Base-by-base conservation (phyloP, 2,888 invertebrate genomes). In the Drosophila formosana region DNA sequence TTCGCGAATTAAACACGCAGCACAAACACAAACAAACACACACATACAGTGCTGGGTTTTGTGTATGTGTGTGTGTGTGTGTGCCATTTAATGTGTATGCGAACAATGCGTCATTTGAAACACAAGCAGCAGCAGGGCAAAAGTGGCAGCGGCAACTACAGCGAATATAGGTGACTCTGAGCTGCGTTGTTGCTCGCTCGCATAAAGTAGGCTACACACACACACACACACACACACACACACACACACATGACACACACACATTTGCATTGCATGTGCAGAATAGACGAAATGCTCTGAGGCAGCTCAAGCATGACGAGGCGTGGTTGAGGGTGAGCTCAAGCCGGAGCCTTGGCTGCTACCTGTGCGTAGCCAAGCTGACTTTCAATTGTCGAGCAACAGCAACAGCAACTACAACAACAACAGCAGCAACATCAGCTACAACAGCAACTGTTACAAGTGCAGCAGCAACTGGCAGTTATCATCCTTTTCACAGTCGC, bases 51-150 rank as follows among this genome's bases (percentile, higher is more conserved):
- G 30, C 6, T 4, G 4, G 5, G 4, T 0, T 28, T 1, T 28
- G 28, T 32, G n/a, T 39, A 51, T 58, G 41, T 47, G 18, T 34
- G 5, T 58, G 41, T 47, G 18, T 34, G 5, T 55, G 39, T 28
- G 23, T 57, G 30, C 25, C 41, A 55, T 51, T 49, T 67, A 47
- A 34, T 43, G 60, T 70, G 60, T 39, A 47, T 43, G 76, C 43
- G 66, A 80, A 88, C 84, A 83, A 83, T 83, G 83, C 89, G 85
- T 87, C 89, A 84, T 87, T 88, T 78, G 75, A 72, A 87, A 75
- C 61, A 70, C 78, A 82, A 46, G 61, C 72, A 73, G 61, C 72
- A 73, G 69, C 75, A 64, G 76, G 72, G 77, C 57, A 74, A 52
- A 79, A 75, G 67, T 50, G 64, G 79, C 68, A 80, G 70, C 64